Base-by-base conservation (phyloP, 2,113 vertebrate genomes). In the Solea senegalensis region DNA sequence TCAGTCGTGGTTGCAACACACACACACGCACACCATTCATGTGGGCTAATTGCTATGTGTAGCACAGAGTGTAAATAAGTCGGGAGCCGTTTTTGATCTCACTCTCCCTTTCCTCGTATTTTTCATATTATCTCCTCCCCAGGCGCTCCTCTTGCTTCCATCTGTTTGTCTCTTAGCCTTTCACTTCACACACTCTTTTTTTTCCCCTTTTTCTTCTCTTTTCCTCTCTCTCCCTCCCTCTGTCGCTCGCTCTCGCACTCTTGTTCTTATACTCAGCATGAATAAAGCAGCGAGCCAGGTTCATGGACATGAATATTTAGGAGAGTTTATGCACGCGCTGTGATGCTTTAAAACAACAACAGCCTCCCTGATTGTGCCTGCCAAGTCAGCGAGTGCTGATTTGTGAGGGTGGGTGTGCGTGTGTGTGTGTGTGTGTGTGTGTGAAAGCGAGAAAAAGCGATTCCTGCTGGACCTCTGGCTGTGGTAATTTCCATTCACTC, bases 291-390 rank as follows among this genome's bases (percentile, higher is more conserved):
- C 81, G 84, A 76, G 84, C 90, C 85, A 89, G 86, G 90, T 89
- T 90, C 88, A 92, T 91, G 86, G 80, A 69, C 84, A 91, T 92
- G 88, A 88, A 90, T 90, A 90, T 91, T 92, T 90, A 90, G 90
- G 84, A 85, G 89, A 83, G 86, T 90, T 89, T 90, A 88, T 90
- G 86, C 84, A 85, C 86, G 80, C 85, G 84, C 87, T 81, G 87
- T 68, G 79, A 85, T 85, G 81, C 88, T 89, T 89, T 90, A 89
- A 92, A 87, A 90, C 89, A 90, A 89, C 89, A 89, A 82, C 87
- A 87, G 85, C 86, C 76, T 81, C 60, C 69, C 82, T 69, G 76
- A 79, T 88, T 84, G 83, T 79, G 74, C 72, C 74, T 86, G 88
- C 86, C 83, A 84, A 86, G 72, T 74, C 80, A 76, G 80, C 66